Percentiles rank a stretch among this genome's conserved stretches.
Evolutionary conservation across 2,797 vertebrate species (phyloP).

Genomic region (Halcyon smyrnensis): DNA sequence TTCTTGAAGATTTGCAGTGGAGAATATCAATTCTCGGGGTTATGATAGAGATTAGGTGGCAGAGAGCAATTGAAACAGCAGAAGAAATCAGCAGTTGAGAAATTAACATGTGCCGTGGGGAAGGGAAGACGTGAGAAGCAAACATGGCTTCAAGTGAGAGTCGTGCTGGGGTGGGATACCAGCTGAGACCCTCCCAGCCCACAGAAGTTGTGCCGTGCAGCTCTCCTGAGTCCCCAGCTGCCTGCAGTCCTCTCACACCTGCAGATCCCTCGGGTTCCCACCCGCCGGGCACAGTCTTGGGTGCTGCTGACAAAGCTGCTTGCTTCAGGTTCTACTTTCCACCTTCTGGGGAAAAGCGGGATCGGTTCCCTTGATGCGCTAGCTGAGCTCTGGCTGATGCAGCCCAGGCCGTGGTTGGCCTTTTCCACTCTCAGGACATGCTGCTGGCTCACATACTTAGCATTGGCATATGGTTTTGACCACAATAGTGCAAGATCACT

Average conservation of each 20-base stretch:
- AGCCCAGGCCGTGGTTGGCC: not conserved
- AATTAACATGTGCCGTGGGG: accelerated
- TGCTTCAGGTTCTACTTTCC: not conserved
- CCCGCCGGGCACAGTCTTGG: not conserved
- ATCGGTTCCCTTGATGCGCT: accelerated
- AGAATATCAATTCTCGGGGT: not conserved
- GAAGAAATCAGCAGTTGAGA: not conserved
- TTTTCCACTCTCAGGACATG: accelerated
- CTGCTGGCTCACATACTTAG: not conserved
- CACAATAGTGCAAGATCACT: not conserved
- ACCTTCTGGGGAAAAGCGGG: not conserved
- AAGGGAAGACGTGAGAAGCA: not conserved
- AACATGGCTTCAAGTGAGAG: not conserved
- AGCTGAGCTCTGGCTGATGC: not conserved
- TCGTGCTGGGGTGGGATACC: not conserved
- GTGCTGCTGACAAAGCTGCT: not conserved
- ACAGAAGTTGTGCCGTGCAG: accelerated
- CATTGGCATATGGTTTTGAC: not conserved
- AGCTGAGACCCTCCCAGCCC: not conserved
- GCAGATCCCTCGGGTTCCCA: not conserved
- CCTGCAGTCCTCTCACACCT: not conserved
- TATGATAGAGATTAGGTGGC: not conserved
- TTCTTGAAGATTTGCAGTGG: not conserved
- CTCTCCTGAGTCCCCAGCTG: accelerated
- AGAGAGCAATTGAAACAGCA: not conserved